A percentile compares a stretch with the other conserved stretches of the same genome.
phyloP scores from a whole-genome alignment of 2,113 vertebrate species.

The Aspidoscelis tigris region DNA sequence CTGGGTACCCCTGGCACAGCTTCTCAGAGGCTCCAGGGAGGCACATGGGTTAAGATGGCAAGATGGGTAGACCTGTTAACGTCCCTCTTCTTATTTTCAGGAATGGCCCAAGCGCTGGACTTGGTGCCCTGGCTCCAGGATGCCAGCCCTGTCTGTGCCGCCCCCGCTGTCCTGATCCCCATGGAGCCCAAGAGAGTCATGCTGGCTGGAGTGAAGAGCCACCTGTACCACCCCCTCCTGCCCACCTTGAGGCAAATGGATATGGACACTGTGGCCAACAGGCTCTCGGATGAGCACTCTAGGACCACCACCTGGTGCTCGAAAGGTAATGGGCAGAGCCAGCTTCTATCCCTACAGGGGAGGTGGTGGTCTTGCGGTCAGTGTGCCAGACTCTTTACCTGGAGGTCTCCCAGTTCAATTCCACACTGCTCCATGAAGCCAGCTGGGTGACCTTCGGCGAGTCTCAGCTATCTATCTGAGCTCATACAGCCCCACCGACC shows the following conservation, averaged over 20 bases:
- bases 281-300: constrained; percentile 59
- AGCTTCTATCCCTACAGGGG: not conserved
- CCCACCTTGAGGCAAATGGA: constrained; percentile 71
- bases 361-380: not conserved
- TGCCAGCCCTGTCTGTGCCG: not conserved
- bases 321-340: constrained; percentile 51
- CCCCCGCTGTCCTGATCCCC: constrained; percentile 13
- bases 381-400: no score
- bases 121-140: constrained; percentile 43
- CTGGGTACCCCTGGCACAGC: no score
- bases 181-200: constrained; percentile 2
- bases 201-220: constrained; percentile 60
- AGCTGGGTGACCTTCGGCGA: no score
- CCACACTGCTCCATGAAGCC: no score
- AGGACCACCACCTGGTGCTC: constrained; percentile 54
- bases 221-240: constrained; percentile 68
- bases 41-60: no score
- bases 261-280: constrained; percentile 60
- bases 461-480: no score
- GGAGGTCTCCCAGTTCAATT: no score
- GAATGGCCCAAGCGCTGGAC: constrained; percentile 55
- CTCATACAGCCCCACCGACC: no score
- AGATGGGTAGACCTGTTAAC: not conserved
- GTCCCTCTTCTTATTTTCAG: constrained; percentile 4
- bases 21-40: no score